These are phyloP conservation scores for Drosophila siamana DNA, from an alignment of 2,888 invertebrate genomes.

Conservation along the genomic window DNA sequence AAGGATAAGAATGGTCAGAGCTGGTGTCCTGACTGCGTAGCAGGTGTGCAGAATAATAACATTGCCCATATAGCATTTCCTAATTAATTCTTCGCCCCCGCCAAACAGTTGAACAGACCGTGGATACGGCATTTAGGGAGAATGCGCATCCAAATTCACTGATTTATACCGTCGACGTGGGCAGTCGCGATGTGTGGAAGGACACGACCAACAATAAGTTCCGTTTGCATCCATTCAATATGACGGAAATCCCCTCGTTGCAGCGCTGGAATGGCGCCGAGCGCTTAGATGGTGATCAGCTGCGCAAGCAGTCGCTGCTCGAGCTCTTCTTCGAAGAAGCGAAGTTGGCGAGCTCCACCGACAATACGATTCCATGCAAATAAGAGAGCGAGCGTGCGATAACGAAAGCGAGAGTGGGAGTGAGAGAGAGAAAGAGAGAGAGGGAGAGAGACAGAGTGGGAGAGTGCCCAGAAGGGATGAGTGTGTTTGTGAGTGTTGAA, in stretches of 20 bases:
- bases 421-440: neutral
- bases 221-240: constrained; percentile 88
- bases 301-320: constrained; percentile 89
- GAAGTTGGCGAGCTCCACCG: constrained; percentile 23
- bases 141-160: constrained; percentile 86
- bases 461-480: neutral
- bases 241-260: constrained; percentile 91
- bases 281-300: constrained; percentile 91
- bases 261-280: constrained; percentile 87
- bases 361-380: constrained; percentile 25
- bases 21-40: constrained; percentile 95
- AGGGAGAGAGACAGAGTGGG: neutral
- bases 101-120: constrained; percentile 86
- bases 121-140: constrained; percentile 88
- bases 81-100: neutral
- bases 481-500: neutral
- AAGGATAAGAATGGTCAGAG: constrained; percentile 88
- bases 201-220: constrained; percentile 90
- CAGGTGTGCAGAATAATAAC: constrained; percentile 87
- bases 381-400: constrained; percentile 16
- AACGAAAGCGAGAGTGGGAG: neutral
- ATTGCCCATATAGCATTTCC: neutral
- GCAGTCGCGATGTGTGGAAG: constrained; percentile 91
- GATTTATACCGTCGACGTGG: constrained; percentile 91
- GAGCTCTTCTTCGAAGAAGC: constrained; percentile 90